phyloP scores from a whole-genome alignment of 2,113 vertebrate genomes.

The Pavo muticus region DNA sequence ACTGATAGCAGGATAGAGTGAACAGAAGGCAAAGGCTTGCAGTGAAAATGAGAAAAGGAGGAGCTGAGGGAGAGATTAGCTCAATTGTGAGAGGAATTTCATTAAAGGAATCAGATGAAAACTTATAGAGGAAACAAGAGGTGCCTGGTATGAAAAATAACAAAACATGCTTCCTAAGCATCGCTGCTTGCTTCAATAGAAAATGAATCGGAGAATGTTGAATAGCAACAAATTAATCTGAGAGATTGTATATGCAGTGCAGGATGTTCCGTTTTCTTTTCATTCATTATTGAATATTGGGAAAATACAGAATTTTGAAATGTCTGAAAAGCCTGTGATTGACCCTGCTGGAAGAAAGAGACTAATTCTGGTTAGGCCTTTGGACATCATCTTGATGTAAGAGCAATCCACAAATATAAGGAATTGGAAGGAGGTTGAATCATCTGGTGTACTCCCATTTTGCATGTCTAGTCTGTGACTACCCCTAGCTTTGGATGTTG shows the following conservation, averaged over 20 bases:
- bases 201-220: neutral
- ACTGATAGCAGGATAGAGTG: neutral
- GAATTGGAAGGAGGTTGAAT: neutral
- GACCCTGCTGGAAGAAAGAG: neutral
- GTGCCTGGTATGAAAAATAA: neutral
- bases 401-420: accelerated
- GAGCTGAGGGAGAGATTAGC: neutral
- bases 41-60: slow-evolving; percentile 20
- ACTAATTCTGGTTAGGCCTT: too few species aligned
- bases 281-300: neutral
- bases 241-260: neutral
- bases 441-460: neutral
- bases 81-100: neutral
- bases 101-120: neutral
- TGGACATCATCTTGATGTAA: neutral
- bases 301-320: neutral
- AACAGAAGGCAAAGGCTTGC: neutral
- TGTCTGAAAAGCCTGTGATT: neutral
- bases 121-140: neutral
- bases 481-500: neutral
- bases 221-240: neutral
- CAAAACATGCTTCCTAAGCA: neutral
- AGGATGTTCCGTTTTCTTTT: neutral
- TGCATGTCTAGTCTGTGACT: accelerated
- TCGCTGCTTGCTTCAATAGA: neutral